Evolutionary conservation across 2,797 vertebrate species (phyloP), one percentile per base, ranked within the genome.

Genomic region (Sebastes hubbsi): DNA sequence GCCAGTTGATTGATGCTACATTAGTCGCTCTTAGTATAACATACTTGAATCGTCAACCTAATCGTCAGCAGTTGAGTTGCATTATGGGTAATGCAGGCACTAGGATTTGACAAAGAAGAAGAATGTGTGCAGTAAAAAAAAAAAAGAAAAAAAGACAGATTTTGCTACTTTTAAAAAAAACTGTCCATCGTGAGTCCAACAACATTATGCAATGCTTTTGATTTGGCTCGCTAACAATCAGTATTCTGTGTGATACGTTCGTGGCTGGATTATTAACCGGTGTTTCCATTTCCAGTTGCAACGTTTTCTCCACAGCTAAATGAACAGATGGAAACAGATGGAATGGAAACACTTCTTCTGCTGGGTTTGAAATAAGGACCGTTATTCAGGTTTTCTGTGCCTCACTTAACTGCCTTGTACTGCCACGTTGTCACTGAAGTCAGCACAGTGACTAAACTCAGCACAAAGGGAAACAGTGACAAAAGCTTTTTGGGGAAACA

Each of bases 401-500:
- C 24, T 61, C 20, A 3, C 46, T 30, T 68, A 59, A 72, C 52
- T n/a, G 22, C n/a, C 52, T 36, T 29, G 55, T 32, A 5, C 24
- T 82, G 78, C 75, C 84, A 74, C 27, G 29, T n/a, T 70, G 76
- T 55, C 71, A 64, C 67, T 64, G 4, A 58, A 79, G 59, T 84
- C 75, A 72, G 54, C 5, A 66, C 29, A 32, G 75, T 25, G 81
- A 77, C 62, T 29, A 29, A 56, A 72, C 6, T 34, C 8, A 22
- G 62, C 20, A 55, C 25, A 42, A 27, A 60, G 22, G 27, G 32
- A 80, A 83, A 76, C n/a, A 1, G 65, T 66, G 58, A 88, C 61
- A 85, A 68, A 75, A 65, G 77, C 86, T 91, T 81, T 63, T 63
- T 16, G 65, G 80, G 82, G 59, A 88, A 85, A 82, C 38, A 55